Percentiles rank a stretch among this genome's conserved stretches.
Evolutionary conservation across 2,888 invertebrate species (phyloP).

Genomic region (Eulithis testata): DNA sequence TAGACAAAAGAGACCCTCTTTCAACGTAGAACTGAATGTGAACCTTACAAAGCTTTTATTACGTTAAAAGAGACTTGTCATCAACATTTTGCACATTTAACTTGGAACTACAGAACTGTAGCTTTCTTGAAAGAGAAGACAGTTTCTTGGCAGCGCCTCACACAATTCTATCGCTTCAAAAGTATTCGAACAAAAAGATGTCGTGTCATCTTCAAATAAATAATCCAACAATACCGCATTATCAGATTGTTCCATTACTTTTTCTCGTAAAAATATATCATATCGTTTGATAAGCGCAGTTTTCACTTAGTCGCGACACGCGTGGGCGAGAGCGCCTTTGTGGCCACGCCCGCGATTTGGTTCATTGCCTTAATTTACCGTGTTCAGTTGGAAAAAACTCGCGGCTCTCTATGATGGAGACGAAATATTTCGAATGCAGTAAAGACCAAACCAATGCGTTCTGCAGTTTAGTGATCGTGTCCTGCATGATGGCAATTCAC

Average conservation of each 20-base stretch:
- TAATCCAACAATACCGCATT: constrained; percentile 34
- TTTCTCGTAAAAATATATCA: not conserved
- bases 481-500: no score
- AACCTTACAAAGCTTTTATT: constrained; percentile 6
- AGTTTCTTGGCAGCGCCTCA: constrained; percentile 27
- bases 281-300: constrained; percentile 28
- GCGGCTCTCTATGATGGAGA: constrained; percentile 21
- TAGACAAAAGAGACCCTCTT: no score
- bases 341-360: constrained; percentile 36
- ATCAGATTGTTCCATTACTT: constrained; percentile 2
- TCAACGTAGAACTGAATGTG: not conserved
- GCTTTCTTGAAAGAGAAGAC: constrained; percentile 19
- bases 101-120: constrained; percentile 10
- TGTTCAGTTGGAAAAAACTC: not conserved
- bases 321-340: constrained; percentile 33
- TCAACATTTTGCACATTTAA: constrained; percentile 22
- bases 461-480: no score
- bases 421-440: not conserved
- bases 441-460: no score
- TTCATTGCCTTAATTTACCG: constrained; percentile 36
- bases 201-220: constrained; percentile 38
- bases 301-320: constrained; percentile 32
- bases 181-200: constrained; percentile 22
- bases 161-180: constrained; percentile 21
- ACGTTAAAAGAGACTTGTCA: constrained; percentile 16